Evolutionary conservation across 2,888 invertebrate genomes (phyloP).

Genomic region (Tipula unca): DNA sequence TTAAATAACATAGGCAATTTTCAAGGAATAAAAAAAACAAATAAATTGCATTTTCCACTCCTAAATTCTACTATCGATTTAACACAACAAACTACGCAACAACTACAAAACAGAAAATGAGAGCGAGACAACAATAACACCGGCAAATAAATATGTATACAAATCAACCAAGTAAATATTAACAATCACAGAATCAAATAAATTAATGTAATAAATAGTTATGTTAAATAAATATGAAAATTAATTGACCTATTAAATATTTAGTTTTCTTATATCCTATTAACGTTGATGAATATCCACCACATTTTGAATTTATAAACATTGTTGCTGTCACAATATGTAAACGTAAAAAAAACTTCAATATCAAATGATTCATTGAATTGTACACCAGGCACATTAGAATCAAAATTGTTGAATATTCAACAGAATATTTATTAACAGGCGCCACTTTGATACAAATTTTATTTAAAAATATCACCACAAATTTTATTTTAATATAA

Average conservation of each 20-base stretch:
- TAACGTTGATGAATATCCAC: slow-evolving; percentile 25
- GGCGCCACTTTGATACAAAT: slow-evolving; percentile 27
- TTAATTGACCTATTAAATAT: slow-evolving; percentile 26
- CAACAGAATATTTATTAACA: slow-evolving; percentile 24
- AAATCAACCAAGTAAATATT: not conserved
- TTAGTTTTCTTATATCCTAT: slow-evolving; percentile 28
- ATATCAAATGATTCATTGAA: slow-evolving; percentile 27
- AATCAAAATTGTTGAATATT: slow-evolving; percentile 28
- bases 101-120: not conserved
- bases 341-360: slow-evolving; percentile 26
- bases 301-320: slow-evolving; percentile 27
- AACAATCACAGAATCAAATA: not conserved
- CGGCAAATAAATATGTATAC: not conserved
- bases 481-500: not conserved
- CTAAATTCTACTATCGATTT: not conserved
- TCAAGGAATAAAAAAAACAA: not conserved
- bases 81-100: not conserved
- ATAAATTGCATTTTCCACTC: not conserved
- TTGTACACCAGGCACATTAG: slow-evolving; percentile 27
- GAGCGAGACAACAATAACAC: not conserved
- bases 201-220: not conserved
- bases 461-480: not conserved
- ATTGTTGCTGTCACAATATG: slow-evolving; percentile 27
- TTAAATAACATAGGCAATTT: too few relatives aligned
- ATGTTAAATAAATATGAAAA: not conserved